Evolutionary conservation across 2,797 vertebrate species (phyloP).

Genomic region (Myripristis jacobus): DNA sequence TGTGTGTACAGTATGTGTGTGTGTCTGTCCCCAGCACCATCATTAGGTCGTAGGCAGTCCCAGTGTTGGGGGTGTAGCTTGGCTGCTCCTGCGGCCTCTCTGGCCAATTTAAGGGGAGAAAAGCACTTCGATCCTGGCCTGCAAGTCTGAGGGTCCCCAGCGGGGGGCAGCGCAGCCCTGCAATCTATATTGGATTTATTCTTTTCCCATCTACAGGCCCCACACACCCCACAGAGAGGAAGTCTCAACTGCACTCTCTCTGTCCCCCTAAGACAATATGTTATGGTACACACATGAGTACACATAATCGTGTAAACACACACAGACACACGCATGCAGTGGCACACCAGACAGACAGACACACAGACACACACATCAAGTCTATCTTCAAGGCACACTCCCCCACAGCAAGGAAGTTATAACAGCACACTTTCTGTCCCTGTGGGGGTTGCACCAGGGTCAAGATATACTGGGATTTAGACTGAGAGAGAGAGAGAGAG

Average conservation of each 20-base stretch:
- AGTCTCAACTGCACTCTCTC: constrained; percentile 76
- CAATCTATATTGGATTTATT: constrained; percentile 90
- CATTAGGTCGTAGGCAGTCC: constrained; percentile 81
- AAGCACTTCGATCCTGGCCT: constrained; percentile 82
- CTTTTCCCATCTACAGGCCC: constrained; percentile 83
- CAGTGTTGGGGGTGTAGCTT: constrained; percentile 67
- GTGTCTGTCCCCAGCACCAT: constrained; percentile 59
- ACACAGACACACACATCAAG: constrained; percentile 56
- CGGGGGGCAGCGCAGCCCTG: constrained; percentile 82
- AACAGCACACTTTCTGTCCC: constrained; percentile 77
- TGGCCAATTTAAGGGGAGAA: constrained; percentile 83
- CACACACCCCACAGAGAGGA: constrained; percentile 81
- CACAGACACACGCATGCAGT: constrained; percentile 45
- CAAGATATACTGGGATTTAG: constrained; percentile 67
- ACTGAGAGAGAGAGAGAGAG: constrained; percentile 34
- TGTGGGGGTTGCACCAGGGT: constrained; percentile 74
- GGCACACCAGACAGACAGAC: constrained; percentile 38
- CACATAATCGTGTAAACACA: constrained; percentile 74
- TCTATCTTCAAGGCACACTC: constrained; percentile 74
- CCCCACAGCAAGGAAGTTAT: constrained; percentile 83
- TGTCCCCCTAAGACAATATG: constrained; percentile 78
- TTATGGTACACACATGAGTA: constrained; percentile 76
- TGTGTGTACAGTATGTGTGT: constrained; percentile 41
- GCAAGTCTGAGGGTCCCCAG: constrained; percentile 82
- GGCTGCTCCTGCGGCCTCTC: constrained; percentile 70